Evolutionary conservation across 2,888 invertebrate species (phyloP), one percentile per base, ranked within the genome.

Genomic region (Sesamia inferens): DNA sequence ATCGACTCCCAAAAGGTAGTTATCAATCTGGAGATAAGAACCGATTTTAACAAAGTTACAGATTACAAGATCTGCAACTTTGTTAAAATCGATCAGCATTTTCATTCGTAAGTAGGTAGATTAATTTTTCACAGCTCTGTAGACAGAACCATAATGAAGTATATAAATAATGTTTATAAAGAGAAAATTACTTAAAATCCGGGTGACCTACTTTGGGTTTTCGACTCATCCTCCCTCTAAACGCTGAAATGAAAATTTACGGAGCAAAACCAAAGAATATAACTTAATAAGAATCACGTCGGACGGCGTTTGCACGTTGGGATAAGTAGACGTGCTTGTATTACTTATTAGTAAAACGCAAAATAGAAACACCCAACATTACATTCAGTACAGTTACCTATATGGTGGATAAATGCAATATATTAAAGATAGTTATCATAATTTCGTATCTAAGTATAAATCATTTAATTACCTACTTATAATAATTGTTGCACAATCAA

Each of bases 121-220:
- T 39, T 61, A 70, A 68, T 57, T 76, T 62, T 66, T 54, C 47
- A 6, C 42, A 64, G 71, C 57, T 47, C 24, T 22, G 77, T 42
- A 71, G 78, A 77, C 71, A 59, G 54, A 57, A 61, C 47, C 24
- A 58, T 77, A 71, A 71, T 48, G 39, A 71, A 74, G 61, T 72
- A 58, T 67, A 68, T 69, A 69, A 74, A 81, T 69, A 71, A 79
- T 57, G 42, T 71, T 82, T 68, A 65, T 65, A 24, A 69, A 78
- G 48, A 67, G 65, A 66, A 66, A 81, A 66, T 62, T 31, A 55
- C 78, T 68, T 61, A 62, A 79, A 79, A 77, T 68, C 47, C 57
- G 11, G 78, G 44, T 82, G 82, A 79, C 79, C 82, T 82, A 82
- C 78, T 77, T 79, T n/a, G 13, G 3, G 63, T 24, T 44, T 54